Percentiles rank a stretch among this genome's conserved stretches.
These are phyloP conservation scores for Oreochromis aureus DNA, from an alignment of 2,113 vertebrate species.

Conservation along the genomic window DNA sequence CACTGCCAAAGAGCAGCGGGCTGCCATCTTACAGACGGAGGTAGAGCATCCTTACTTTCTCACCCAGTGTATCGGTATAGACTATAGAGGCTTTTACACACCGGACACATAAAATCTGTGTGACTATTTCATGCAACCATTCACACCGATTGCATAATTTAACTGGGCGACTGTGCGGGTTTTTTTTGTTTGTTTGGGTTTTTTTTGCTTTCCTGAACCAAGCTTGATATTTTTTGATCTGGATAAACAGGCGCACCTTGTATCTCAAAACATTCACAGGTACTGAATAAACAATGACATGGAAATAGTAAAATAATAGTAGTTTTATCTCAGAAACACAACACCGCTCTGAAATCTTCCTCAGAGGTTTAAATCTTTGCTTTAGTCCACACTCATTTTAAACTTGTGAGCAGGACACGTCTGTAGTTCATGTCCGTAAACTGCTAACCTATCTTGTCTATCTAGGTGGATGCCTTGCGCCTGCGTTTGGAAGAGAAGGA, in stretches of 20 bases:
- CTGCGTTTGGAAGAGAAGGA: slow-evolving; percentile 96
- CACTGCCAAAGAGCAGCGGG: slow-evolving; percentile 95
- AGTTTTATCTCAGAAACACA: not conserved
- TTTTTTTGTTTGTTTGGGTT: not conserved
- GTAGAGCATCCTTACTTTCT: slow-evolving; percentile 55
- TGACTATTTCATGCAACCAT: not conserved
- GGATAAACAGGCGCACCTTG: accelerated
- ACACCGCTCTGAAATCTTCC: not conserved
- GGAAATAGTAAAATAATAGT: not conserved
- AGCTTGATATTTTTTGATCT: not conserved
- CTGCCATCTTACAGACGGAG: slow-evolving; percentile 97
- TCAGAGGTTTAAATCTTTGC: not conserved
- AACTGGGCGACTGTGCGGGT: not conserved
- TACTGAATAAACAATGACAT: not conserved
- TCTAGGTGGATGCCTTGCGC: slow-evolving; percentile 90
- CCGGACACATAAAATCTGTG: not conserved
- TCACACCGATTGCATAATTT: not conserved
- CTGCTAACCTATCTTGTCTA: slow-evolving; percentile 28
- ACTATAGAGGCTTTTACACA: not conserved
- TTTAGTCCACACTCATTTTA: not conserved
- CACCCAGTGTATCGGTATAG: not conserved
- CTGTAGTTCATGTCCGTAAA: not conserved
- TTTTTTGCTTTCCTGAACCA: not conserved
- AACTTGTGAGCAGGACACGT: not conserved
- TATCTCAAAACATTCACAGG: not conserved